Evolutionary conservation across 2,797 vertebrate genomes (phyloP).

Genomic region (Phalanger gymnotis): DNA sequence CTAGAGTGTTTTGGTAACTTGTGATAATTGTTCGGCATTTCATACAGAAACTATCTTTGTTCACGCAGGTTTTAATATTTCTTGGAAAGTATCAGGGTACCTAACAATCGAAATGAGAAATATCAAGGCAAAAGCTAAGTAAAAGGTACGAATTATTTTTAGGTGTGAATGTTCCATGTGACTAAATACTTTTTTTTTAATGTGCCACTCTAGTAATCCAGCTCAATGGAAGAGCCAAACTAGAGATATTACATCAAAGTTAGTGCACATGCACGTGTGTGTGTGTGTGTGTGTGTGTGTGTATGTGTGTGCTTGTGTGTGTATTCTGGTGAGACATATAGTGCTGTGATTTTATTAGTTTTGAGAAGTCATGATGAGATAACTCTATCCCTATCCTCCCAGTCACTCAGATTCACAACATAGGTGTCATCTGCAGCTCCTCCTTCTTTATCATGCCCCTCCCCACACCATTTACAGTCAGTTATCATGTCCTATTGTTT

Average conservation of each 20-base stretch:
- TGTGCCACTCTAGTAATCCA: neutral
- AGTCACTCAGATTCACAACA: neutral
- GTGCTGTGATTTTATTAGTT: neutral
- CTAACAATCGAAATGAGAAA: neutral
- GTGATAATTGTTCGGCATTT: neutral
- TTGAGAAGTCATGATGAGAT: neutral
- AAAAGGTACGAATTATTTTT: neutral
- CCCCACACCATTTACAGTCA: neutral
- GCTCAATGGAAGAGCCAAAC: neutral
- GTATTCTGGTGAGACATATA: neutral
- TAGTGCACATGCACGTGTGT: neutral
- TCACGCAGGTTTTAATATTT: neutral
- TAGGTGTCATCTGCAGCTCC: neutral
- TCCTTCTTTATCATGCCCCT: neutral
- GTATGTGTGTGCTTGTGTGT: neutral
- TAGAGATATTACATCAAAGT: neutral
- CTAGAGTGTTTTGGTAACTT: neutral
- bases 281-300: too few relatives aligned
- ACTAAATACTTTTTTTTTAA: neutral
- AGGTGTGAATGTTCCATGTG: neutral
- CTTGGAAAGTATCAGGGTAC: neutral
- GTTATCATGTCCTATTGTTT: neutral
- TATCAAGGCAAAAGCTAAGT: neutral
- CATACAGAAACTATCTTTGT: neutral
- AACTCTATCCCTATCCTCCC: neutral